phyloP scores from a whole-genome alignment of 2,113 vertebrate species.

The Oenanthe oenanthe region DNA sequence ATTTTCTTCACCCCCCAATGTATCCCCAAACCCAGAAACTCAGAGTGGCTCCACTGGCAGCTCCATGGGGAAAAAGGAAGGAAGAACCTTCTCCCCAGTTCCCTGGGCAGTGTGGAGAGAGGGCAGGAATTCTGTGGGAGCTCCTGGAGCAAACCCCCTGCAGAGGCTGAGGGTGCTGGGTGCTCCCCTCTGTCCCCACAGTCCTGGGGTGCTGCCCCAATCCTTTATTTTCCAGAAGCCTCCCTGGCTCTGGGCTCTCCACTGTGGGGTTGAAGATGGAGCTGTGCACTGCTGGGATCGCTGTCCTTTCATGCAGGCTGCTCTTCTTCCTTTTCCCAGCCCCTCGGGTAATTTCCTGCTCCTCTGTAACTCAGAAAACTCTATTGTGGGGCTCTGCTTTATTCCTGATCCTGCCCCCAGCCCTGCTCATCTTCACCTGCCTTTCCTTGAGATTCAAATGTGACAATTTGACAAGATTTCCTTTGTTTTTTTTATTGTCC shows the following conservation, averaged over 20 bases:
- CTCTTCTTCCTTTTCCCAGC: neutral
- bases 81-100: rapidly evolving
- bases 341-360: constrained; percentile 42
- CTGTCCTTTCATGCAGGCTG: neutral
- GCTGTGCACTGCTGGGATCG: neutral
- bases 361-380: constrained; percentile 29
- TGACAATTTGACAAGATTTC: neutral
- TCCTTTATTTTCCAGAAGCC: neutral
- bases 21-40: neutral
- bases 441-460: neutral
- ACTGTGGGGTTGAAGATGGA: neutral
- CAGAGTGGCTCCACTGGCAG: rapidly evolving
- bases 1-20: neutral
- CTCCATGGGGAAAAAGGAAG: neutral
- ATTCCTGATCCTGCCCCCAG: constrained; percentile 1
- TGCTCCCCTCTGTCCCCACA: neutral
- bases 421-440: neutral
- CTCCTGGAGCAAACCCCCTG: rapidly evolving
- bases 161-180: rapidly evolving
- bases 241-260: neutral
- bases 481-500: constrained; percentile 19
- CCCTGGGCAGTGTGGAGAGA: neutral
- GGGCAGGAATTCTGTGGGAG: neutral
- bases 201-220: rapidly evolving
- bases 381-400: neutral